These are phyloP conservation scores for Parthenolecanium corni DNA, from an alignment of 2,888 invertebrate species.

Conservation along the genomic window DNA sequence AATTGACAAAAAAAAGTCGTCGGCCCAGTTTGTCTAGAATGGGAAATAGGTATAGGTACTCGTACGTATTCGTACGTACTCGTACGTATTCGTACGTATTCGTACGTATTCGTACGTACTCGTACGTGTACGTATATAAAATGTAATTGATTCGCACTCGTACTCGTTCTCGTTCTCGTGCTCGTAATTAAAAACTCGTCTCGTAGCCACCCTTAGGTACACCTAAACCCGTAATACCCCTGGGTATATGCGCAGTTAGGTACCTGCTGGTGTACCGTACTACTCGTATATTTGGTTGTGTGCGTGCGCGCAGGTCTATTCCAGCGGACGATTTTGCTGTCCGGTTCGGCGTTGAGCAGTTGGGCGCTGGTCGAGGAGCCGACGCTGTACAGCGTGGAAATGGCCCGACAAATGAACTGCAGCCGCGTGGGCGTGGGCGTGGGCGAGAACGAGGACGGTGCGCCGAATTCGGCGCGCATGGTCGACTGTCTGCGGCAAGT, in stretches of 20 bases:
- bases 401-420: conserved; percentile 66
- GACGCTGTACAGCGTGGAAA: conserved; percentile 63
- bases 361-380: conserved; percentile 85
- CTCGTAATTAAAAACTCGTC: not conserved
- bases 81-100: no score
- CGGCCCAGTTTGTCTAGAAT: no score
- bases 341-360: conserved; percentile 55
- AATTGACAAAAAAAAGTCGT: no score
- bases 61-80: no score
- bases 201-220: not conserved
- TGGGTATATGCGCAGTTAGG: not conserved
- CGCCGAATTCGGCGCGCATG: conserved; percentile 54
- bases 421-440: conserved; percentile 67
- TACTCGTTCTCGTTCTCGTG: no score
- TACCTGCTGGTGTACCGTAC: no score
- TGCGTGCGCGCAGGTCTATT: conserved; percentile 72
- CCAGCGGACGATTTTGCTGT: conserved; percentile 57
- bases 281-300: no score
- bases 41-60: no score
- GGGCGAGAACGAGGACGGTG: conserved; percentile 50
- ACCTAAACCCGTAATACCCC: not conserved
- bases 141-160: no score
- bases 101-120: no score
- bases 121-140: no score
- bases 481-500: conserved; percentile 72